Base-by-base conservation (phyloP, 2,797 vertebrate species). In the Macropodus opercularis region DNA sequence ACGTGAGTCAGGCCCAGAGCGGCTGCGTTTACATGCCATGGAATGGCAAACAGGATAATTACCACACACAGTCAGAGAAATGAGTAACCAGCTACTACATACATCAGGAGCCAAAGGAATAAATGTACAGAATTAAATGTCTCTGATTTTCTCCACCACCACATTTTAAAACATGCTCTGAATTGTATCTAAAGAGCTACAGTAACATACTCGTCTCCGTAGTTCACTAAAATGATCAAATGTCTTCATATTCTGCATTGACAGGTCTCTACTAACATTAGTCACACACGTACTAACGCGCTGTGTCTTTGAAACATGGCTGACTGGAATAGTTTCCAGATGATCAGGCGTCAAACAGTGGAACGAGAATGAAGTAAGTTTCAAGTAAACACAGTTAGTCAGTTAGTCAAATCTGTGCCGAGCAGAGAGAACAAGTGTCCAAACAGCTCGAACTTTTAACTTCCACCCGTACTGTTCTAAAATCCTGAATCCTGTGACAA, bases 1-100 rank as follows among this genome's bases (percentile, higher is more conserved):
- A 41, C n/a, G 7, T 23, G 36, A 59, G 12, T 2, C 42, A 55
- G 12, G 14, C 34, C 12, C 12, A 47, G 40, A 59, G 34, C 60
- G 32, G 24, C 42, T 43, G 39, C 31, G 77, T 87, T 88, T 85
- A 87, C 80, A 88, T 87, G 78, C 76, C 82, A 73, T 51, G 5
- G 31, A 54, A 41, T 38, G 3, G 51, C 42, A 12, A 51, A 17
- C 4, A 42, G n/a, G 2, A 8, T 8, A 8, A 47, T 0, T 5
- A n/a, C 46, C 8, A 52, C 23, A 19, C 21, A 36, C 43, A 47
- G 17, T n/a, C n/a, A n/a, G n/a, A n/a, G n/a, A n/a, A n/a, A n/a
- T n/a, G n/a, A n/a, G n/a, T n/a, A n/a, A n/a, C n/a, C n/a, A n/a
- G n/a, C n/a, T n/a, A n/a, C n/a, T n/a, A n/a, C n/a, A n/a, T n/a